A percentile compares a stretch with the other conserved stretches of the same genome.
Evolutionary conservation across 2,113 vertebrate species (phyloP).

Genomic region (Xenopus borealis): DNA sequence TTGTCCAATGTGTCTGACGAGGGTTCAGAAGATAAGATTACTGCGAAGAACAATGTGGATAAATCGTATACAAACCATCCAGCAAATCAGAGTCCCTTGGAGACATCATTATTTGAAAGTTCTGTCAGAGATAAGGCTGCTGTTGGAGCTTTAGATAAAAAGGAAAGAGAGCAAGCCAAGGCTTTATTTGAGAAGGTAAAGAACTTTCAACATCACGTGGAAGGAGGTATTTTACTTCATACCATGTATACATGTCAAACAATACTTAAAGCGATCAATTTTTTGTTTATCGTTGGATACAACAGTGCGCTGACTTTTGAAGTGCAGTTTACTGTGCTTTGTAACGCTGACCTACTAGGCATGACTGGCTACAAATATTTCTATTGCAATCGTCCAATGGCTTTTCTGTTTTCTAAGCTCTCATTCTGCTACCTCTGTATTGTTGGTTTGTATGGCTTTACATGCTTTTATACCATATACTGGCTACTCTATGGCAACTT

Average conservation of each 20-base stretch:
- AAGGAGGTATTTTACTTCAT: slow-evolving; percentile 91
- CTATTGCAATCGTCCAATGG: slow-evolving; percentile 92
- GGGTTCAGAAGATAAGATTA: slow-evolving; percentile 87
- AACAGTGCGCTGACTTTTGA: slow-evolving; percentile 86
- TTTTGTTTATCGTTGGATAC: slow-evolving; percentile 89
- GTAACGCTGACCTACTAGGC: slow-evolving; percentile 85
- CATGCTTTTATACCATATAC: slow-evolving; percentile 88
- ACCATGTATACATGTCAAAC: slow-evolving; percentile 96
- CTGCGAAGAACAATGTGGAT: slow-evolving; percentile 70
- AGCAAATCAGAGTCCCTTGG: slow-evolving; percentile 74
- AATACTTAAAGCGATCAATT: slow-evolving; percentile 94
- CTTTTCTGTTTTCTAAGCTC: slow-evolving; percentile 93
- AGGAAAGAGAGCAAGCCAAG: slow-evolving; percentile 96
- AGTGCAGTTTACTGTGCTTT: slow-evolving; percentile 81
- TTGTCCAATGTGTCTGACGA: slow-evolving; percentile 94
- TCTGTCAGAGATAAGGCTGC: slow-evolving; percentile 86
- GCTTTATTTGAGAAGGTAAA: slow-evolving; percentile 71
- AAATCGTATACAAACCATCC: slow-evolving; percentile 65
- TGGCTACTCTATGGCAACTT: too few species aligned
- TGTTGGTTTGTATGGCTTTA: slow-evolving; percentile 91
- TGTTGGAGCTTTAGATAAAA: slow-evolving; percentile 89
- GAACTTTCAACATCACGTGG: slow-evolving; percentile 81
- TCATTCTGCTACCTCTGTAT: slow-evolving; percentile 94
- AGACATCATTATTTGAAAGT: slow-evolving; percentile 93
- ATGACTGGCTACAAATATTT: slow-evolving; percentile 94